Percentiles rank a stretch among this genome's conserved stretches.
Evolutionary conservation across 2,113 vertebrate species (phyloP).

Genomic region (Sinocyclocheilus maitianheensis): DNA sequence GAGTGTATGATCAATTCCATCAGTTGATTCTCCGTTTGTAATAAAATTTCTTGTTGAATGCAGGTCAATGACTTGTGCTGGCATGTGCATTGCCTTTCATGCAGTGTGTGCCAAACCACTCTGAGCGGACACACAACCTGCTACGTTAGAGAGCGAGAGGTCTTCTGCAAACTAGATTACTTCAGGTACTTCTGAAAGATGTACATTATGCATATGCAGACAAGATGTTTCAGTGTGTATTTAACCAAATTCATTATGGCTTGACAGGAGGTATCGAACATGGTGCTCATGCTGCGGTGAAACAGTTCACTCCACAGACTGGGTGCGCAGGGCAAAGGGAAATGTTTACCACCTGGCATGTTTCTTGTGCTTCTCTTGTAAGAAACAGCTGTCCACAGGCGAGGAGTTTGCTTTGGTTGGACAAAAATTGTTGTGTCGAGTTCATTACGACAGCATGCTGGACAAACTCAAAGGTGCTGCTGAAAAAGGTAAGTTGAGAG

Average conservation of each 20-base stretch:
- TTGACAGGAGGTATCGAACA: slow-evolving; percentile 88
- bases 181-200: slow-evolving; percentile 81
- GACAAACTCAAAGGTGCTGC: slow-evolving; percentile 92
- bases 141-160: slow-evolving; percentile 95
- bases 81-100: slow-evolving; percentile 95
- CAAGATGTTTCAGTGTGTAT: neutral
- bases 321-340: slow-evolving; percentile 92
- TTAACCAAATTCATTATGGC: neutral
- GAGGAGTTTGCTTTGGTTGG: slow-evolving; percentile 96
- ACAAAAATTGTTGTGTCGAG: slow-evolving; percentile 90
- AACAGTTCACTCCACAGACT: slow-evolving; percentile 92
- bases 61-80: slow-evolving; percentile 96
- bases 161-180: slow-evolving; percentile 98
- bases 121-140: slow-evolving; percentile 92
- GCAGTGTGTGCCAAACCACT: slow-evolving; percentile 90
- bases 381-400: slow-evolving; percentile 92
- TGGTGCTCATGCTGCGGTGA: slow-evolving; percentile 93
- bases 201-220: too few species aligned
- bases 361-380: slow-evolving; percentile 96
- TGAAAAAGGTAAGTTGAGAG: slow-evolving; percentile 83
- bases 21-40: neutral
- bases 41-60: slow-evolving; percentile 10
- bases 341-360: slow-evolving; percentile 95
- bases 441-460: slow-evolving; percentile 94
- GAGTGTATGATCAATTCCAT: too few species aligned